phyloP scores from a whole-genome alignment of 2,113 vertebrate species.

The Xiphophorus couchianus region DNA sequence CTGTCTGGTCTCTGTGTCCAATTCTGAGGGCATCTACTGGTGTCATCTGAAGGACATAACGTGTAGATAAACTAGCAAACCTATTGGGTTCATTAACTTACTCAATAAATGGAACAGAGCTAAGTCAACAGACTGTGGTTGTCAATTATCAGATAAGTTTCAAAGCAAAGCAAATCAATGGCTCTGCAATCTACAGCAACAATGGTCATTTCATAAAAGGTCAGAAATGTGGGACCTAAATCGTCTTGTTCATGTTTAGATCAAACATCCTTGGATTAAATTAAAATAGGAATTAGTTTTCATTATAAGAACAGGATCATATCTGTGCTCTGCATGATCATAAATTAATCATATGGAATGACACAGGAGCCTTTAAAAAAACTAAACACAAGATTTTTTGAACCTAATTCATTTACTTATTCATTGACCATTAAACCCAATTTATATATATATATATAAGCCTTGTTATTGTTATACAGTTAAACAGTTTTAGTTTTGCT shows the following conservation, averaged over 20 bases:
- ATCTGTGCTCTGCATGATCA: slow-evolving; percentile 45
- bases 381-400: background rate
- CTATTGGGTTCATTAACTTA: slow-evolving; percentile 70
- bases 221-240: slow-evolving; percentile 56
- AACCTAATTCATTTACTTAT: no score
- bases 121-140: slow-evolving; percentile 71
- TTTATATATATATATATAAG: no score
- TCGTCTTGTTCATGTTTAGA: slow-evolving; percentile 34
- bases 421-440: no score
- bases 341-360: slow-evolving; percentile 33
- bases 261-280: slow-evolving; percentile 53
- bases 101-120: slow-evolving; percentile 43
- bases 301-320: slow-evolving; percentile 37
- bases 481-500: no score
- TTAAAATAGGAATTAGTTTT: slow-evolving; percentile 51
- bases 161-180: slow-evolving; percentile 74
- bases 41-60: slow-evolving; percentile 65
- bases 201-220: slow-evolving; percentile 54
- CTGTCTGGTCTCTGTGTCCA: slow-evolving; percentile 44
- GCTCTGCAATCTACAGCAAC: slow-evolving; percentile 63
- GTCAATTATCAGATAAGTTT: slow-evolving; percentile 72
- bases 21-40: slow-evolving; percentile 38
- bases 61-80: slow-evolving; percentile 52
- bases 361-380: slow-evolving; percentile 12
- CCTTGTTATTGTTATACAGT: no score